Percentiles rank a stretch among this genome's conserved stretches.
These are phyloP conservation scores for Cettia cetti DNA, from an alignment of 2,113 vertebrate genomes.

Conservation along the genomic window DNA sequence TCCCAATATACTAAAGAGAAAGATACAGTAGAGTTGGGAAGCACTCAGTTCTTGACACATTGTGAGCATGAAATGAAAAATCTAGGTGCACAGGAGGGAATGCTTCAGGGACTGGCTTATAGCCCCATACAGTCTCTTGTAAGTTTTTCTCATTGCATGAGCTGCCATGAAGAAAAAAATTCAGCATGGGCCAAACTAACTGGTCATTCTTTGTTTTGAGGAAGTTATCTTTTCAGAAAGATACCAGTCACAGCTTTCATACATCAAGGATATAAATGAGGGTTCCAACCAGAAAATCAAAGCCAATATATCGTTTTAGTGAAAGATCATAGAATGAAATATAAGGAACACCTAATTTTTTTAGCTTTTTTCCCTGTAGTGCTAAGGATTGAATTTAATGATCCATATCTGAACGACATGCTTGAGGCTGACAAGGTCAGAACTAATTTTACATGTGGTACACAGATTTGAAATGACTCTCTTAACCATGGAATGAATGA, in stretches of 20 bases:
- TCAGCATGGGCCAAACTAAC: neutral
- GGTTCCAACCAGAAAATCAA: conserved; percentile 14
- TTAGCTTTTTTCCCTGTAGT: neutral
- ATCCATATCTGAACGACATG: conserved; percentile 51
- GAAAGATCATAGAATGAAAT: neutral
- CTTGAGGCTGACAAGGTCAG: conserved; percentile 44
- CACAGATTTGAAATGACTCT: conserved; percentile 50
- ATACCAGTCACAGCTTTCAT: neutral
- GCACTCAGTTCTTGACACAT: neutral
- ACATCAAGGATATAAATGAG: neutral
- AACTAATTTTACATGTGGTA: conserved; percentile 61
- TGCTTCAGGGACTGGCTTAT: neutral
- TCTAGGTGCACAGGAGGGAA: neutral
- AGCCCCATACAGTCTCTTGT: neutral
- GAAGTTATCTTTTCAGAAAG: neutral
- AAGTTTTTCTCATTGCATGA: neutral
- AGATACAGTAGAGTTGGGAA: neutral
- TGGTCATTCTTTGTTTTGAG: neutral
- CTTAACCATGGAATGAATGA: conserved; percentile 42
- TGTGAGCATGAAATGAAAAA: neutral
- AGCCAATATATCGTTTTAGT: neutral
- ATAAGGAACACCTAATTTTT: neutral
- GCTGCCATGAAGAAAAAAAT: neutral
- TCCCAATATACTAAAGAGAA: neutral
- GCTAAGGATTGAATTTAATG: conserved; percentile 57